Base-by-base conservation (phyloP, 2,797 vertebrate genomes). In the Manis pentadactyla region DNA sequence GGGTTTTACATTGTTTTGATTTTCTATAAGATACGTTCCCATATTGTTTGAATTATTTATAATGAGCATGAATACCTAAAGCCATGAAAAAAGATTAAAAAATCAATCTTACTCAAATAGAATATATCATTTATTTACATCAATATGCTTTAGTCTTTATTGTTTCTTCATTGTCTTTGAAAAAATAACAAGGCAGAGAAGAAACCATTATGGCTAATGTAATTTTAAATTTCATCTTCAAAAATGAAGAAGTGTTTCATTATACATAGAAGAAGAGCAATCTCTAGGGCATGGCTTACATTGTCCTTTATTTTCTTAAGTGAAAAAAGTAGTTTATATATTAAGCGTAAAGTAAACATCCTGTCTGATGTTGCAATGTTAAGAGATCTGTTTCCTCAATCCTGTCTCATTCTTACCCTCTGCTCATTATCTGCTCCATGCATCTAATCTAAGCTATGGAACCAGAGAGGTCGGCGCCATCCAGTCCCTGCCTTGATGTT, bases 301-400 rank as follows among this genome's bases (percentile, higher is more conserved):
- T 55, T 77, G 61, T 3, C 42, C 69, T 92, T 81, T 84, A 77
- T 83, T 87, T 87, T 95, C 82, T 87, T 69, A 25, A 69, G 31
- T 89, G 37, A 11, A 64, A 42, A 81, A 55, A 51, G 31, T 49
- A 88, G n/a, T 85, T 96, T 94, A 74, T 53, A 10, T 51, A 75
- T 74, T 49, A 81, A 77, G 29, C 31, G 64, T 73, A 85, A n/a
- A 61, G 73, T 34, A 57, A 92, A 94, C 92, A 94, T 97, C 94
- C 92, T 95, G 92, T 92, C 37, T 95, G 79, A 31, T 46, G 61
- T 23, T 27, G 23, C 18, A 82, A 31, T 69, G n/a, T 49, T 68
- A 88, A 96, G 79, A 97, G n/a, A 2, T 64, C 51, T 90, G 85
- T 68, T 92, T 66, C 13, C 71, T 81, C 17, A 57, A 57, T 75